These are phyloP conservation scores for Drosophila pallidifrons DNA, from an alignment of 1,140 invertebrate genomes.

Conservation along the genomic window DNA sequence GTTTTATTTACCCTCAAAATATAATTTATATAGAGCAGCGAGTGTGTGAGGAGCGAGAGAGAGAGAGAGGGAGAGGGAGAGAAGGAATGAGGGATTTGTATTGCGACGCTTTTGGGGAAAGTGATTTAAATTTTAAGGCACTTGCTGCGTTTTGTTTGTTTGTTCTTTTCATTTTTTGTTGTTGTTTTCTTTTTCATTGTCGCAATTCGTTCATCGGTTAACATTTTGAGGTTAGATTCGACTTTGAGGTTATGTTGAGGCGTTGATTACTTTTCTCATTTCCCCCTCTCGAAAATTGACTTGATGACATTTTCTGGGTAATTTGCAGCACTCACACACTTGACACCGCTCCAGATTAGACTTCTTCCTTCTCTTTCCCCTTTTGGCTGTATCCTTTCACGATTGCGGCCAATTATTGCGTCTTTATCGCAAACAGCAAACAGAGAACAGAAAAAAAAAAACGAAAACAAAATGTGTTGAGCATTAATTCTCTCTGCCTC, in stretches of 20 bases:
- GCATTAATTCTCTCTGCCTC: constrained; percentile 59
- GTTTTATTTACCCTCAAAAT: constrained; percentile 83
- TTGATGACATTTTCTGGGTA: constrained; percentile 80
- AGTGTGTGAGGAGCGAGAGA: constrained; percentile 38
- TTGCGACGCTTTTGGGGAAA: constrained; percentile 61
- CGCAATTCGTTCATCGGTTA: not conserved
- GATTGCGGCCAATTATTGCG: constrained; percentile 57
- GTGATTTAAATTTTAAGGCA: constrained; percentile 83
- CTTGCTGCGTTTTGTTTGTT: constrained; percentile 66
- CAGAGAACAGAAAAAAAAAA: not conserved
- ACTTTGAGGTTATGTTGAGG: constrained; percentile 22
- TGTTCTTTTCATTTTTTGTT: constrained; percentile 4
- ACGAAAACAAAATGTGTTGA: constrained; percentile 50
- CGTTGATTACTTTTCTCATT: constrained; percentile 82
- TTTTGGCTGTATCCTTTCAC: not conserved
- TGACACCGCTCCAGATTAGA: constrained; percentile 1
- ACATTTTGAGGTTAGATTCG: constrained; percentile 12
- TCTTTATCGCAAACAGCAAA: constrained; percentile 13
- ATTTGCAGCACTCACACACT: constrained; percentile 57
- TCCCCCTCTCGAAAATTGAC: constrained; percentile 65
- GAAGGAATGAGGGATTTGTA: constrained; percentile 55
- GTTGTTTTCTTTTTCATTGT: not conserved
- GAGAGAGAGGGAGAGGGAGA: not conserved
- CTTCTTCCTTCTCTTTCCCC: not conserved
- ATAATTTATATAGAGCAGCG: constrained; percentile 76